Percentiles rank a stretch among this genome's conserved stretches.
Conservation (phyloP, 2,797 vertebrate genomes). For the Schizothorax lantsangensis region DNA sequence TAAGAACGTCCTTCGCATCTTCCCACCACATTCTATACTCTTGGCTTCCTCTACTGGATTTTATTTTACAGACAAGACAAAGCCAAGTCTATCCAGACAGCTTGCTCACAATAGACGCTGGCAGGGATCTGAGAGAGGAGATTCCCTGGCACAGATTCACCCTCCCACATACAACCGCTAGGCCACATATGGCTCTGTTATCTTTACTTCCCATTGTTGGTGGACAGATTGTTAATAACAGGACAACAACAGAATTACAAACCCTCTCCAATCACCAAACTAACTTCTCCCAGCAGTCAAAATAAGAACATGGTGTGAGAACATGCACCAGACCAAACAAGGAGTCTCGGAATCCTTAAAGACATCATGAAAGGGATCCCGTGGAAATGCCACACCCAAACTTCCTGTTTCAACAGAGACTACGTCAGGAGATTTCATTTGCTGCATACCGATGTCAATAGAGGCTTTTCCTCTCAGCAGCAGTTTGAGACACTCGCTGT, state of each 20-base stretch:
- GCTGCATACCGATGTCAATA: conserved; percentile 90
- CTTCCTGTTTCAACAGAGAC: neutral
- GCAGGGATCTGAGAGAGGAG: conserved; percentile 22
- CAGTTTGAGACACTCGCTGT: conserved; percentile 96
- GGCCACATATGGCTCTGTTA: conserved; percentile 32
- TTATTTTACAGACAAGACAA: neutral
- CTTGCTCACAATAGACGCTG: conserved; percentile 34
- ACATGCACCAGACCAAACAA: conserved; percentile 38
- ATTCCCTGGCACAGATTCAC: conserved; percentile 46
- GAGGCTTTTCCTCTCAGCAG: conserved; percentile 96
- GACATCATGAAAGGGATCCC: conserved; percentile 1
- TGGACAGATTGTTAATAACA: conserved; percentile 69
- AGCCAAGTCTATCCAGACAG: conserved; percentile 25
- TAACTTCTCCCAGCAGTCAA: conserved; percentile 40
- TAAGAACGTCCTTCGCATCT: neutral
- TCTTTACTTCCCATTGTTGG: conserved; percentile 59
- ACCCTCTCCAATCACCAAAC: conserved; percentile 42
- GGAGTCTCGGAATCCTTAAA: neutral
- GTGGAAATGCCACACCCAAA: conserved; percentile 7
- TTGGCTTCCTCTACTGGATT: neutral
- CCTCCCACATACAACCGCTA: conserved; percentile 53
- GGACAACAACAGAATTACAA: conserved; percentile 35
- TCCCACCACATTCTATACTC: neutral
- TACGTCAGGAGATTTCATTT: neutral
- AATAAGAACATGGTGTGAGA: conserved; percentile 28